Evolutionary conservation across 35 echinoderm and acorn worm species (phyloP).

Genomic region (Patiria miniata): DNA sequence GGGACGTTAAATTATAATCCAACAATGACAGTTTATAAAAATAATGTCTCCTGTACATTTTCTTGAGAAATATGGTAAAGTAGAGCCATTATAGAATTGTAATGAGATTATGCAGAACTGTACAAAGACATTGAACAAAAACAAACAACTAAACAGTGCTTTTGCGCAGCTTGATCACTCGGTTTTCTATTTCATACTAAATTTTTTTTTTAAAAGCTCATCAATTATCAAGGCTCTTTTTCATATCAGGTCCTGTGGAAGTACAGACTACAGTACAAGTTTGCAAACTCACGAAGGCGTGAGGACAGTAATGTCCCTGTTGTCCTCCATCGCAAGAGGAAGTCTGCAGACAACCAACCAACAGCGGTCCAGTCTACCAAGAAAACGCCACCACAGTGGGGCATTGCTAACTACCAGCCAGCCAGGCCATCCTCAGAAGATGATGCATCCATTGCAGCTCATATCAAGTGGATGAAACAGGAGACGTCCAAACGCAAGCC

Average conservation of each 20-base stretch:
- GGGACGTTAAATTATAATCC: too few relatives aligned
- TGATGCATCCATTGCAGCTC: slow-evolving; percentile 37
- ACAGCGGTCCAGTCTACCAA: background rate
- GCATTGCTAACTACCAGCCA: slow-evolving; percentile 29
- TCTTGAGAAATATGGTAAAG: too few relatives aligned
- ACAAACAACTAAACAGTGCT: too few relatives aligned
- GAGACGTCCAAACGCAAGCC: slow-evolving; percentile 23
- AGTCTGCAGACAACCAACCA: background rate
- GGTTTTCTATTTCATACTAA: too few relatives aligned
- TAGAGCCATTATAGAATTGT: too few relatives aligned
- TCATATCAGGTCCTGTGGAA: slow-evolving; percentile 33
- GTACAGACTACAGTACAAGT: slow-evolving; percentile 48
- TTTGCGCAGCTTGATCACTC: too few relatives aligned
- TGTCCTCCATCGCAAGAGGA: background rate
- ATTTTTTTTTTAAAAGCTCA: too few relatives aligned
- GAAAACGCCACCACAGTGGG: slow-evolving; percentile 22
- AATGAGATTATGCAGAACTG: too few relatives aligned
- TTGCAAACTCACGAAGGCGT: slow-evolving; percentile 35
- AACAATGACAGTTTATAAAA: too few relatives aligned
- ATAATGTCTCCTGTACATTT: too few relatives aligned
- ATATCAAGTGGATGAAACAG: slow-evolving; percentile 40
- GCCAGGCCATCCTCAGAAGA: background rate
- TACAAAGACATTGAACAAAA: too few relatives aligned
- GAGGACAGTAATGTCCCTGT: slow-evolving; percentile 25
- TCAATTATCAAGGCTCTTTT: too few relatives aligned